Evolutionary conservation across 2,797 vertebrate species (phyloP).

Genomic region (Denticeps clupeoides): DNA sequence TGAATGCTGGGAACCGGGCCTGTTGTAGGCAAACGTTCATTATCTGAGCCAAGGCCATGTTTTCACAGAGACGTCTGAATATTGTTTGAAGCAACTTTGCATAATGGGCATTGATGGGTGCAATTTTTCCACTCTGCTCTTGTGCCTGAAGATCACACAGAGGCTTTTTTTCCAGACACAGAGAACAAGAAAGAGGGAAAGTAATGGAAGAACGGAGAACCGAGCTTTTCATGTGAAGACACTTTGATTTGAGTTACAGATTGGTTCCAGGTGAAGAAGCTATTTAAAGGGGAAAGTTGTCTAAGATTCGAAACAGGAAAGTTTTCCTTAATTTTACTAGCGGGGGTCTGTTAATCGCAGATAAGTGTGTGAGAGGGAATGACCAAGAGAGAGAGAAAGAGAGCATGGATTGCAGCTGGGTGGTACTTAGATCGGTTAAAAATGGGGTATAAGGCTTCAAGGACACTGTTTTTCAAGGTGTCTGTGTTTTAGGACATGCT

Average conservation of each 20-base stretch:
- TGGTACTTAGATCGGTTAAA: no score
- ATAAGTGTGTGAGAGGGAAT: no score
- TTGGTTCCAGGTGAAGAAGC: conserved; percentile 65
- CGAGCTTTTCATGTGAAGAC: conserved; percentile 58
- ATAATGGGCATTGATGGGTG: conserved; percentile 45
- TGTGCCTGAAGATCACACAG: conserved; percentile 28
- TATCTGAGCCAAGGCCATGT: conserved; percentile 39
- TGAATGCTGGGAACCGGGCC: conserved; percentile 2
- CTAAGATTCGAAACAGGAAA: conserved; percentile 35
- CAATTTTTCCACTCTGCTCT: conserved; percentile 28
- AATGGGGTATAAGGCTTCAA: no score
- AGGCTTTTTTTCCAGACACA: conserved; percentile 34
- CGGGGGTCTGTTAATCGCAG: conserved; percentile 29
- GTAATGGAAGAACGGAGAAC: conserved; percentile 22
- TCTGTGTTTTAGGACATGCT: neutral
- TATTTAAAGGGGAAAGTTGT: conserved; percentile 28
- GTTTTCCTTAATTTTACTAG: conserved; percentile 23
- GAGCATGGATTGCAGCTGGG: no score
- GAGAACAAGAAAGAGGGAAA: conserved; percentile 10
- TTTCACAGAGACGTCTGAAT: conserved; percentile 34
- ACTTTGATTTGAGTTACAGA: conserved; percentile 61
- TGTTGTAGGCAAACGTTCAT: conserved; percentile 25
- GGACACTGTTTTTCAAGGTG: no score
- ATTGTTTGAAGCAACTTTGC: conserved; percentile 42
- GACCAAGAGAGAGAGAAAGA: no score